Conservation (phyloP, 64 coral and sea anemone genomes). For the Hydrozoanthus tunicans region DNA sequence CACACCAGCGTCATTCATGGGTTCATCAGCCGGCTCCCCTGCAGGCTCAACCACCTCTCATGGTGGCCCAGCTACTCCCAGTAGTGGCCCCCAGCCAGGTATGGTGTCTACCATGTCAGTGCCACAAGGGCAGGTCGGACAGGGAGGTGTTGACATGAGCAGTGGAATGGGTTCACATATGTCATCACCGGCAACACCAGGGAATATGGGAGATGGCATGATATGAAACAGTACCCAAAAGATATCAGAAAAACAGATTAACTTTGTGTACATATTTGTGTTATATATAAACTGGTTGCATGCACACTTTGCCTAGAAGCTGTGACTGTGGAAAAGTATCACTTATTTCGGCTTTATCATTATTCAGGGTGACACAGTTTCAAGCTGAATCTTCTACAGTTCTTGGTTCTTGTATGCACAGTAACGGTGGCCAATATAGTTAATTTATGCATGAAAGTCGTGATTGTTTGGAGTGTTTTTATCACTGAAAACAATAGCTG, state of each 20-base stretch:
- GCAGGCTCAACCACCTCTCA: slow-evolving; percentile 47
- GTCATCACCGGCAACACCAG: slow-evolving; percentile 53
- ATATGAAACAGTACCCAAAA: neutral
- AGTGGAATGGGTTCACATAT: slow-evolving; percentile 55
- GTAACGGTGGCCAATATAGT: no score
- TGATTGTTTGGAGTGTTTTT: no score
- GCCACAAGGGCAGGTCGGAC: slow-evolving; percentile 40
- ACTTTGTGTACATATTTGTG: neutral
- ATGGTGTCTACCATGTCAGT: slow-evolving; percentile 33
- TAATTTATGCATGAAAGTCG: no score
- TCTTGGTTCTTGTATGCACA: no score
- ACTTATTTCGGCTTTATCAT: no score
- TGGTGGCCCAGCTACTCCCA: slow-evolving; percentile 33
- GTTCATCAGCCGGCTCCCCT: slow-evolving; percentile 35
- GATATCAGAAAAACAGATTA: neutral
- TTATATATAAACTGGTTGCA: neutral
- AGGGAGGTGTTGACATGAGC: slow-evolving; percentile 47
- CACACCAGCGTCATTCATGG: slow-evolving; percentile 48
- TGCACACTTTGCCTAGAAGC: neutral
- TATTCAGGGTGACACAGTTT: no score
- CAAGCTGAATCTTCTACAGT: no score
- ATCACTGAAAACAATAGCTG: no score
- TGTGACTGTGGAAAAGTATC: no score
- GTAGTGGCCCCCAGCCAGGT: slow-evolving; percentile 22
- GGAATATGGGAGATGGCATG: slow-evolving; percentile 46